Evolutionary conservation across 2,888 invertebrate species (phyloP), one percentile per base, ranked within the genome.

Genomic region (Sinopyrophorus schimmeli): DNA sequence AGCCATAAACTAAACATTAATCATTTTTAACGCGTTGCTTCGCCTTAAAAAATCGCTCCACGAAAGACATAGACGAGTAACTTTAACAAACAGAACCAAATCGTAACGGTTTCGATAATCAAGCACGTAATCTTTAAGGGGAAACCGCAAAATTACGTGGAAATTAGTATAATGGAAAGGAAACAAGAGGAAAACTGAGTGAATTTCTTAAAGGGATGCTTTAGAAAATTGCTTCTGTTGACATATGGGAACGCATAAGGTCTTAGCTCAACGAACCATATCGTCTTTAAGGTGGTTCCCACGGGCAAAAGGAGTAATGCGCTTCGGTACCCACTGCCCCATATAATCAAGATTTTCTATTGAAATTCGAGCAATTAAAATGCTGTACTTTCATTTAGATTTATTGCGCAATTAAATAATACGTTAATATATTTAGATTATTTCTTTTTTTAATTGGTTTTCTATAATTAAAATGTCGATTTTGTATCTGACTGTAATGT

Each of bases 271-370:
- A 46, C 69, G 66, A 65, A 69, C 68, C 70, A 57, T 59, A 65
- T 65, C 66, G 52, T 58, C 61, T 66, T 62, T 64, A 63, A 59
- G 57, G n/a, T n/a, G n/a, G 55, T 69, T 69, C 68, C 62, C 68
- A 69, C 71, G 69, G 54, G 50, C 35, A n/a, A n/a, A n/a, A 41
- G 46, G 48, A 53, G 46, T 43, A 44, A 47, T 47, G 56, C 58
- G 55, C 53, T 59, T 39, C 47, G 40, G 44, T 51, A 41, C 54
- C 67, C 65, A 67, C 65, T 68, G 68, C 68, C 67, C 69, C 65
- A 68, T 62, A 66, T 69, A 68, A 68, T 65, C 65, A 54, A 56
- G 51, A 40, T 48, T 48, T 44, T 53, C 56, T 41, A 60, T 59
- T 59, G 47, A 52, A 52, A 44, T 51, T 35, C 28, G 37, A 14